phyloP scores from a whole-genome alignment of 2,113 vertebrate species.

The Ramphastos sulfuratus region DNA sequence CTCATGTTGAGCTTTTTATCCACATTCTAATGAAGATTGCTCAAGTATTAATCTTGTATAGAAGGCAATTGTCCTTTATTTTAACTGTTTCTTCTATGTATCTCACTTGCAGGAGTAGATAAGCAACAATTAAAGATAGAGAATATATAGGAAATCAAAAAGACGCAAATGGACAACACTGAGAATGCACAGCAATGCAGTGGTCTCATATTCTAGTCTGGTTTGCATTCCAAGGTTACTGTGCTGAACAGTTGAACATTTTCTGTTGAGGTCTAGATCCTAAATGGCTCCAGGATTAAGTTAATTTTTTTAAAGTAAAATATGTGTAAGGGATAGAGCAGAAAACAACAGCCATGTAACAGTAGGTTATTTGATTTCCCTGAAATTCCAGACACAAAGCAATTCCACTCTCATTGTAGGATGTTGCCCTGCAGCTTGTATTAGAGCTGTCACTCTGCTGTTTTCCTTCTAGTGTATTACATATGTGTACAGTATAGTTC shows the following conservation, averaged over 20 bases:
- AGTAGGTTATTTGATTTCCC: constrained; percentile 68
- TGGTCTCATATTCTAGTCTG: background rate
- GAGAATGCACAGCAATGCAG: background rate
- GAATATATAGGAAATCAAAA: background rate
- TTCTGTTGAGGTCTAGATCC: background rate
- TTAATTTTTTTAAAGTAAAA: constrained; percentile 54
- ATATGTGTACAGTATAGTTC: constrained; percentile 49
- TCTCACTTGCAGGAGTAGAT: too few relatives aligned
- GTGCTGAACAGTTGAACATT: background rate
- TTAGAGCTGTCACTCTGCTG: constrained; percentile 48
- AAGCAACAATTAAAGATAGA: background rate
- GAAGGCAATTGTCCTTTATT: too few relatives aligned
- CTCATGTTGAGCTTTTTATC: too few relatives aligned
- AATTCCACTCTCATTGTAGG: constrained; percentile 43
- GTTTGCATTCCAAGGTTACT: background rate
- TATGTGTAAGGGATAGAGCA: constrained; percentile 25
- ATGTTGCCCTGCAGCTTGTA: constrained; percentile 61
- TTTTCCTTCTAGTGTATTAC: constrained; percentile 50
- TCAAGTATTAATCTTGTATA: too few relatives aligned
- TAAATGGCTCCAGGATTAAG: constrained; percentile 9
- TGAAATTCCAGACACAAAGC: constrained; percentile 62
- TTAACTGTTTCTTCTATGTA: too few relatives aligned
- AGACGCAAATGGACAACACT: background rate
- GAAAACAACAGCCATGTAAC: constrained; percentile 22
- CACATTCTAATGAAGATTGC: too few relatives aligned